Base-by-base conservation (phyloP, 2,888 invertebrate genomes). In the Oligia latruncula region DNA sequence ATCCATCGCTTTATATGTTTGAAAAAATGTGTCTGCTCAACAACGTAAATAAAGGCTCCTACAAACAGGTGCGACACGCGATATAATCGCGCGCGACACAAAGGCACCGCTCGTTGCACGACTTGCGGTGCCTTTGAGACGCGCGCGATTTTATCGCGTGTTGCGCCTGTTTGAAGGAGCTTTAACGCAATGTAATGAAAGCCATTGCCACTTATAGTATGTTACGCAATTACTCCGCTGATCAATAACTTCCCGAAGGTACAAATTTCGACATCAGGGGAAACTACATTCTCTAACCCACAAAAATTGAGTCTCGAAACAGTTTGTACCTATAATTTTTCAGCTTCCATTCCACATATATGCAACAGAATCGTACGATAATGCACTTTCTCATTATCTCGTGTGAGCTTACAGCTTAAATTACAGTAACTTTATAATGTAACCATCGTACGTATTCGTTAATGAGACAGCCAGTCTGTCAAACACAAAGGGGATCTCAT, bases 381-480 rank as follows among this genome's bases (percentile, higher is more conserved):
- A 65, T 81, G 79, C 84, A 81, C 46, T 83, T 77, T 46, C 58
- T 71, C 43, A 84, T 66, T 29, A 71, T 20, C 66, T 8, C 46
- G 9, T 78, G 15, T 49, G 40, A 78, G 58, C 49, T 70, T 17
- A 58, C 29, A 81, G 29, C 29, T 84, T 64, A 46, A 84, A 66
- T 71, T 55, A 78, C 29, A 49, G 58, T 70, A 55, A 80, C 71
- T 71, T 71, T 68, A 67, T 80, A 80, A 80, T 62, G 29, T n/a
- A 52, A 84, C 74, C 60, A 65, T 35, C 75, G 80, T 80, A 74
- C 71, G 70, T 84, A 75, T 72, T 66, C 81, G 81, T 75, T 87
- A 87, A 87, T 81, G 85, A 81, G 85, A 77, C 81, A 81, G 66
- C 67, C 68, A 77, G 76, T 87, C 84, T 85, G 71, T 87, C 87